Base-by-base conservation (phyloP, 1,140 invertebrate genomes). In the Cydia fagiglandana region DNA sequence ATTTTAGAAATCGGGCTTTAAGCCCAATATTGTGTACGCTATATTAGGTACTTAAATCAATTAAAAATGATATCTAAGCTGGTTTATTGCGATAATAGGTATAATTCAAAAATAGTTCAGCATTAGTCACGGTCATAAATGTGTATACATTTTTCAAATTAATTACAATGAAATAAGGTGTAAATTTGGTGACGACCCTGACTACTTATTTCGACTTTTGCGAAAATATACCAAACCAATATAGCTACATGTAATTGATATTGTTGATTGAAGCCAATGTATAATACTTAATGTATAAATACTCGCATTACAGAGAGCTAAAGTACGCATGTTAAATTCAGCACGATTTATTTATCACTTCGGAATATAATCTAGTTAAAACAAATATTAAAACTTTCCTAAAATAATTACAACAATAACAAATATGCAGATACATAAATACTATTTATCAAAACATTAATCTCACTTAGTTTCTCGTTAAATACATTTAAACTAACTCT, bases 341-440 rank as follows among this genome's bases (percentile, higher is more conserved):
- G 85, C 84, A 88, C 82, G 83, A 75, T 77, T 70, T 34, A 70
- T 38, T 82, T 88, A 87, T 88, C 88, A 89, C 85, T 86, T 90
- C 84, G 77, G 84, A 87, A 85, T 91, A 88, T 84, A 84, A 84
- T 81, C 82, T 85, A 75, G 77, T 83, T 81, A 86, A 87, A 90
- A 91, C 86, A 91, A 90, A 90, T 86, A 87, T 91, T 91, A 90
- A 91, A 91, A 91, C 88, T 91, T 86, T 92, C 88, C 90, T 91
- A 90, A 85, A 86, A 90, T 86, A 88, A 88, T 89, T 90, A 88
- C 87, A 91, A 92, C 88, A 90, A 90, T 91, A 92, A 91, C 88
- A 91, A 90, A 88, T 90, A 90, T 85, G 83, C 83, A 86, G 85
- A 86, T 84, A 87, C 56, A 61, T 61, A 74, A 84, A 88, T 76